These are phyloP conservation scores for Sturmia bella DNA, from an alignment of 2,888 invertebrate genomes.

Conservation along the genomic window DNA sequence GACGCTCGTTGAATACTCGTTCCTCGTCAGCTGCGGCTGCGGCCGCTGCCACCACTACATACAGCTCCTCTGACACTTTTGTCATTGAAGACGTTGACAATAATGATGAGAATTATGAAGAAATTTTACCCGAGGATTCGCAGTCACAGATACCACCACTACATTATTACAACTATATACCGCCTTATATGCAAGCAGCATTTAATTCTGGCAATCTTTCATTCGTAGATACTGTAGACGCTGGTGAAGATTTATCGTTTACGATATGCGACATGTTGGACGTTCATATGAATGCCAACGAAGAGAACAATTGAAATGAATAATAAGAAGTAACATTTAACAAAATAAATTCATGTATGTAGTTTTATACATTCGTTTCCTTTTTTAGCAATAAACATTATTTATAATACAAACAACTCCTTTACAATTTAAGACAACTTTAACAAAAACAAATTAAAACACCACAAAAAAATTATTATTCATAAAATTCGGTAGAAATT, in stretches of 20 bases:
- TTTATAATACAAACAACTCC: neutral
- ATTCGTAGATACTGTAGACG: constrained; percentile 65
- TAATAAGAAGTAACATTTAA: constrained; percentile 43
- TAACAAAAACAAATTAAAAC: too few relatives aligned
- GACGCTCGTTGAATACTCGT: neutral
- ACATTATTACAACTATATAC: constrained; percentile 64
- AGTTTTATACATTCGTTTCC: constrained; percentile 60
- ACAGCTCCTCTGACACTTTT: neutral
- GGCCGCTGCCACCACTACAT: too few relatives aligned
- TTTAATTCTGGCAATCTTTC: constrained; percentile 47
- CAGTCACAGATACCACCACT: constrained; percentile 20
- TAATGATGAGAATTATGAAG: constrained; percentile 27
- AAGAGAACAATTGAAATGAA: constrained; percentile 50
- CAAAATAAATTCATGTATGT: too few relatives aligned
- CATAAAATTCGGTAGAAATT: too few relatives aligned
- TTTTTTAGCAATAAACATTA: constrained; percentile 41
- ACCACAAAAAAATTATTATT: neutral
- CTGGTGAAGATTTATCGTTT: constrained; percentile 75
- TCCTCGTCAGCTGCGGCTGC: neutral
- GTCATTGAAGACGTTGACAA: constrained; percentile 47
- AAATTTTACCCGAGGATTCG: constrained; percentile 25
- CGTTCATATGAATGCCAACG: constrained; percentile 70
- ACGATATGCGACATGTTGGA: constrained; percentile 77
- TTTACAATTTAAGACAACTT: too few relatives aligned
- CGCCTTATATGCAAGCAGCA: constrained; percentile 61